Evolutionary conservation across 2,888 invertebrate species (phyloP).

Genomic region (Monochamus alternatus): DNA sequence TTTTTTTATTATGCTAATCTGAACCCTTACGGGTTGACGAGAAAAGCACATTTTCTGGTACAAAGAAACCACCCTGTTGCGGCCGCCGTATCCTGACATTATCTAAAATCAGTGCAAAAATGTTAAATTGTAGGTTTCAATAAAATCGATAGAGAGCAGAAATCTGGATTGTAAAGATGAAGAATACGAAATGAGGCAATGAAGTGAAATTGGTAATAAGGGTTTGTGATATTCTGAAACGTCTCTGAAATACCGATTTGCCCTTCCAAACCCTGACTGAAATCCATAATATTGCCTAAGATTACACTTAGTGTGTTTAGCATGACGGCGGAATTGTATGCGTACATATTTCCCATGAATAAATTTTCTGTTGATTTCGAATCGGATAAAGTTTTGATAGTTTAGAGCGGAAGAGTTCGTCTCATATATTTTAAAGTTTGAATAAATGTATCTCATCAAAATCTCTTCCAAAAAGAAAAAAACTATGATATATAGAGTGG

Average conservation of each 20-base stretch:
- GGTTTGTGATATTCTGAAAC: conserved; percentile 33
- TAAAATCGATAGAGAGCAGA: conserved; percentile 47
- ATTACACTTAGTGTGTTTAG: conserved; percentile 10
- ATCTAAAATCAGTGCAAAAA: conserved; percentile 12
- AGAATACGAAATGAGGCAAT: conserved; percentile 50
- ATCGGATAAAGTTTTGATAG: not conserved
- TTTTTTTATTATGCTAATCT: too few relatives aligned
- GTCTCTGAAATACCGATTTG: conserved; percentile 37
- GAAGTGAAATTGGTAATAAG: conserved; percentile 35
- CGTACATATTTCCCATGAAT: not conserved
- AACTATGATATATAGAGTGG: too few relatives aligned
- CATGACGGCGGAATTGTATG: not conserved
- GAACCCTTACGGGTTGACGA: too few relatives aligned
- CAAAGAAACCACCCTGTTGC: too few relatives aligned
- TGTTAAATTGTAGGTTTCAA: conserved; percentile 29
- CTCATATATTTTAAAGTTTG: too few relatives aligned
- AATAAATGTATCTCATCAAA: too few relatives aligned
- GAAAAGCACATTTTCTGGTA: too few relatives aligned
- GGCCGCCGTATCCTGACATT: not conserved
- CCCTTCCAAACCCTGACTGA: conserved; percentile 17
- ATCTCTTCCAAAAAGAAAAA: too few relatives aligned
- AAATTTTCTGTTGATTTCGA: not conserved
- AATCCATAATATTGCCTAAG: conserved; percentile 13
- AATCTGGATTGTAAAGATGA: conserved; percentile 48
- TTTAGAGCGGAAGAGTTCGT: too few relatives aligned